Evolutionary conservation across 2,113 vertebrate genomes (phyloP), one percentile per base, ranked within the genome.

Genomic region (Anguilla rostrata): DNA sequence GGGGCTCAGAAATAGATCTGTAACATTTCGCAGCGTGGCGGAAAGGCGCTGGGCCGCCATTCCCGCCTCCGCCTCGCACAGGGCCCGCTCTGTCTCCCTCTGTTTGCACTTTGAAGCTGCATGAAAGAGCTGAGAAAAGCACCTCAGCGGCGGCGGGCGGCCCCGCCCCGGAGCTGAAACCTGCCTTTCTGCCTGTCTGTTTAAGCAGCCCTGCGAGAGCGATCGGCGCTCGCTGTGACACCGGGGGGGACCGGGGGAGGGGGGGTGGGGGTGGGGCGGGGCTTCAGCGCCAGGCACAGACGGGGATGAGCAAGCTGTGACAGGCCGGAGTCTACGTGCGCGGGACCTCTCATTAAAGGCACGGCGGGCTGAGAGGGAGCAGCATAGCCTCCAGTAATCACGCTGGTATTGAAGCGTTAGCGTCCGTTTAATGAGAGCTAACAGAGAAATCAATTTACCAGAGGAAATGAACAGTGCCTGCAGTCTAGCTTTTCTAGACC

Each of bases 11-110:
- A 95, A 95, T 94, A 95, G 90, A 94, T 92, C 91, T 93, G 94
- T 92, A 93, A 95, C 90, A 95, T 95, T 94, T 95, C 90, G 93
- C 93, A 93, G 90, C 86, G n/a, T 29, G 75, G 39, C 39, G 40
- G 83, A 71, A 84, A 84, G 60, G 26, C 0, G 34, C 86, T 85
- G 0, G 86, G 90, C 90, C 93, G 90, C 93, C 86, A 89, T 91
- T 93, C 89, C 90, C 91, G 90, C 90, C 84, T 85, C 90, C 84
- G 57, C 87, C 88, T 87, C 88, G 84, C 56, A 95, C 93, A 94
- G 92, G 91, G 83, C 90, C 60, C 86, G 86, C 90, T 93, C 93
- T 95, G 93, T 94, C 92, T 82, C 89, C 83, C 86, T 89, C 83
- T 93, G 90, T 94, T 94, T 94, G 91, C 82, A 63, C 82, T 84